Evolutionary conservation across 2,888 invertebrate species (phyloP).

Genomic region (Caenorhabditis sinica): DNA sequence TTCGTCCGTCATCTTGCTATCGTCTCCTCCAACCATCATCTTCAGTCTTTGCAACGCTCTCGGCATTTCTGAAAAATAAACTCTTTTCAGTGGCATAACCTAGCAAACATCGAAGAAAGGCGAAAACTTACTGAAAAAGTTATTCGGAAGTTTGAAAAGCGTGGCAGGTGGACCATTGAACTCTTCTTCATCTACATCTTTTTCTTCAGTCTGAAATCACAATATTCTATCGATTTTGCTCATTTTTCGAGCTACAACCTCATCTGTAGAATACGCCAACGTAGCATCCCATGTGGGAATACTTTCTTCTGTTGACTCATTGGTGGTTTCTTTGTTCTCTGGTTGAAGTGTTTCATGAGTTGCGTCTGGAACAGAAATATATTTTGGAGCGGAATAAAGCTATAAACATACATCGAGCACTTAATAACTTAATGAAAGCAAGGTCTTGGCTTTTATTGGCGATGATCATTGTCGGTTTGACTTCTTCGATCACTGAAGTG

Average conservation of each 20-base stretch:
- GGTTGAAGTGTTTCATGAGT: not conserved
- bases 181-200: slow-evolving; percentile 28
- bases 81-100: too few species aligned
- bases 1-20: slow-evolving; percentile 32
- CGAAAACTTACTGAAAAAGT: slow-evolving; percentile 45
- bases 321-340: not conserved
- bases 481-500: slow-evolving; percentile 76
- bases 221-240: too few species aligned
- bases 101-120: too few species aligned
- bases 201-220: slow-evolving; percentile 26
- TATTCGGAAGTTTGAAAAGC: slow-evolving; percentile 46
- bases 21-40: slow-evolving; percentile 36
- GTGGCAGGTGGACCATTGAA: slow-evolving; percentile 26
- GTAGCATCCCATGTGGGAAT: slow-evolving; percentile 41
- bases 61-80: slow-evolving; percentile 26
- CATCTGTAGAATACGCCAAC: slow-evolving; percentile 24
- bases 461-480: slow-evolving; percentile 76
- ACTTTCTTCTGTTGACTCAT: slow-evolving; percentile 20
- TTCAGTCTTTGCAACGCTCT: slow-evolving; percentile 45
- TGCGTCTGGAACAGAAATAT: not conserved
- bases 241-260: not conserved
- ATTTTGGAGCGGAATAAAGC: too few species aligned
- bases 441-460: slow-evolving; percentile 75
- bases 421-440: slow-evolving; percentile 68
- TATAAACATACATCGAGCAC: slow-evolving; percentile 59